Percentiles rank a stretch among this genome's conserved stretches.
Evolutionary conservation across 2,888 invertebrate species (phyloP).

Genomic region (Leuctra nigra): DNA sequence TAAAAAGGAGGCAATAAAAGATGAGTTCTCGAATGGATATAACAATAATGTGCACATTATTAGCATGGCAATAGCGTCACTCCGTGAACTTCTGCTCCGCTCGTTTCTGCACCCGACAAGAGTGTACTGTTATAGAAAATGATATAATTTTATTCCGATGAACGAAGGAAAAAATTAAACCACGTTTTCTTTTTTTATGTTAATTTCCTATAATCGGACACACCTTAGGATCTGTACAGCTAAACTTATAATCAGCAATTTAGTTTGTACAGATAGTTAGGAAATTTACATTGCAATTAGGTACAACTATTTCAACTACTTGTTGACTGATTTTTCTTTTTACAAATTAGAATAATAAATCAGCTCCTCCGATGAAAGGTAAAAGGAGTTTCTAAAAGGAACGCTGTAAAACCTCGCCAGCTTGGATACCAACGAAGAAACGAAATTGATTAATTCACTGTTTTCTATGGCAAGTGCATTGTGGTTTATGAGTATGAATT

Average conservation of each 20-base stretch:
- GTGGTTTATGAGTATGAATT: too few species aligned
- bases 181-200: not conserved
- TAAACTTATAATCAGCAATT: not conserved
- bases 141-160: not conserved
- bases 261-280: not conserved
- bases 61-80: too few species aligned
- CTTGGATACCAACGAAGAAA: too few species aligned
- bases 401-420: too few species aligned
- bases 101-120: not conserved
- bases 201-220: constrained; percentile 1
- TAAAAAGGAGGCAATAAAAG: too few species aligned
- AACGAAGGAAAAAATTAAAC: not conserved
- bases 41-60: too few species aligned
- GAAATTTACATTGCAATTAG: not conserved
- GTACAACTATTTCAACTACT: not conserved
- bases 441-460: too few species aligned
- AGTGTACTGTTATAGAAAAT: not conserved
- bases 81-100: too few species aligned
- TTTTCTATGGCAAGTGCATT: too few species aligned
- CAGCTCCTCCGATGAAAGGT: too few species aligned
- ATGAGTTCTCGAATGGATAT: too few species aligned
- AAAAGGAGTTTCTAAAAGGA: too few species aligned
- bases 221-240: not conserved
- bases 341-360: not conserved
- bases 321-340: not conserved